Base-by-base conservation (phyloP, 2,888 invertebrate species). In the Lasioglossum lativentre region DNA sequence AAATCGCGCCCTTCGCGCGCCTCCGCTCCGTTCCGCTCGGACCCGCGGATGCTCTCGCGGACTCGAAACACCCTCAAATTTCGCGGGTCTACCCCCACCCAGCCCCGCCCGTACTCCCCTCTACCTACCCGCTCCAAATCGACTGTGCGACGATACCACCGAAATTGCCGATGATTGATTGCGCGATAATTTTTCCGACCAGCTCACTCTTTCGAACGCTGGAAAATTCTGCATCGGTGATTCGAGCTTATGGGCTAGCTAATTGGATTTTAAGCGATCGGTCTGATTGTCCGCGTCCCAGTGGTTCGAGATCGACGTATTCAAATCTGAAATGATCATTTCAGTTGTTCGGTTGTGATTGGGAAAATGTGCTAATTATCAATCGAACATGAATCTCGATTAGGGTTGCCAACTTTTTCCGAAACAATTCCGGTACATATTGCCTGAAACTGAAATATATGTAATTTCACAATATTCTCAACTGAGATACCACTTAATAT, bases 131-230 rank as follows among this genome's bases (percentile, higher is more conserved):
- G 63, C 8, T 19, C 63, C 5, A 30, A 63, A 63, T 63, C 63
- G 63, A 30, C 16, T 8, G 63, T 38, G 68, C 73, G 40, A 56
- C 45, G 75, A 45, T 42, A 27, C 52, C 23, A 14, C 19, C 74
- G 34, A 74, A 78, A 73, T 56, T 34, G 42, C 2, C 42, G 74
- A 38, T 82, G 82, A 82, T 70, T 38, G 74, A 78, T 78, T 14
- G 27, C 45, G 52, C 45, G n/a, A 30, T 68, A 23, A 68, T 82
- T 77, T 82, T 72, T 52, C 68, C 10, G 68, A 68, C 47, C 16
- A 47, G 34, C 8, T 47, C 19, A 38, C n/a, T 76, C 38, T 68
- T 74, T 52, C n/a, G 4, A 8, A 6, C 38, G 14, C 5, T 2
- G 52, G n/a, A 19, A 16, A 56, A 38, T n/a, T 38, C 56, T 14